Conservation (phyloP, 2,113 vertebrate species). For the Ochotona princeps region DNA sequence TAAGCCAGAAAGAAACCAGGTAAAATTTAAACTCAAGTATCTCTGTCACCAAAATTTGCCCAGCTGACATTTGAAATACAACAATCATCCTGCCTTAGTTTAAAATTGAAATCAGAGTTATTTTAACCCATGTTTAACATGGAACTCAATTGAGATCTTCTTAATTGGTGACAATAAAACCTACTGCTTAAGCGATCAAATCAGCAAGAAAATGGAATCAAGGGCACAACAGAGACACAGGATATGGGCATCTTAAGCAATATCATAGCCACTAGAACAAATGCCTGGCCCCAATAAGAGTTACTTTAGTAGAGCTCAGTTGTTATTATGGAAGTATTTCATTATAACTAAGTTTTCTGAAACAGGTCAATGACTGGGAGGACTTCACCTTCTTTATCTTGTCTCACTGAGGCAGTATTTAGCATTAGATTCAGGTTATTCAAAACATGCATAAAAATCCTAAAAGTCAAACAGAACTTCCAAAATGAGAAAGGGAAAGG, state of each 20-base stretch:
- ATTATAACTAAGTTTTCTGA: background rate
- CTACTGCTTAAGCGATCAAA: too few species aligned
- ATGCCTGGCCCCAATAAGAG: background rate
- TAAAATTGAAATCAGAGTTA: background rate
- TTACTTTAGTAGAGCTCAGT: background rate
- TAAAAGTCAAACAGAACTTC: background rate
- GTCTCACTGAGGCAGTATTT: background rate
- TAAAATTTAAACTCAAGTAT: background rate
- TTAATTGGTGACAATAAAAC: too few species aligned
- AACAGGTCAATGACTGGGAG: background rate
- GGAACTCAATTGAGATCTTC: too few species aligned
- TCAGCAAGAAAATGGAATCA: too few species aligned
- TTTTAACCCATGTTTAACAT: background rate
- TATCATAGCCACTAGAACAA: too few species aligned
- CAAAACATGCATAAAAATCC: background rate
- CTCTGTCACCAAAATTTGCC: background rate
- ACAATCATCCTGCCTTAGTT: background rate
- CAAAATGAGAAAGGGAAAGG: background rate
- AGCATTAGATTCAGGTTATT: background rate
- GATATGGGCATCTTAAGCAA: too few species aligned
- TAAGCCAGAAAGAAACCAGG: background rate
- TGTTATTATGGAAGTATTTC: background rate
- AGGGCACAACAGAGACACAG: too few species aligned
- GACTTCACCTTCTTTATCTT: background rate
- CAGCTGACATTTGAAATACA: background rate